Conservation (phyloP, 1,140 invertebrate species). For the Ruditapes philippinarum region DNA sequence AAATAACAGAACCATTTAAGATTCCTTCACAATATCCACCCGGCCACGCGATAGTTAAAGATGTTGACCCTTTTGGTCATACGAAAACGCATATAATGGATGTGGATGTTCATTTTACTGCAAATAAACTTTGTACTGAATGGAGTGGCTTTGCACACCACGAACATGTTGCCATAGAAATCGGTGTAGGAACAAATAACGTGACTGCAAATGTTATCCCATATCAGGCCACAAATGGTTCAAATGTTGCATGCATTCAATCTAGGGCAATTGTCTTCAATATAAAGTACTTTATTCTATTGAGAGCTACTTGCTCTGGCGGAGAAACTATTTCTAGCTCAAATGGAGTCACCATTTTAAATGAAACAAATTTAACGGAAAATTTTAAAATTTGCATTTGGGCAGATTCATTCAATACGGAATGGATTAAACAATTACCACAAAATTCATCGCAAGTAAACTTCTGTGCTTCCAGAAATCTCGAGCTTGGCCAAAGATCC, state of each 20-base stretch:
- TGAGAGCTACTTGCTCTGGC: background rate
- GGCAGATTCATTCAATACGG: background rate
- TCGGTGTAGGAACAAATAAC: constrained; percentile 67
- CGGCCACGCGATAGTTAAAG: constrained; percentile 60
- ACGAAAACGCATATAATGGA: background rate
- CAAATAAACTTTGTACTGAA: constrained; percentile 55
- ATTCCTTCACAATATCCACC: constrained; percentile 71
- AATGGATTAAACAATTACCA: background rate
- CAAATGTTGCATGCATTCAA: background rate
- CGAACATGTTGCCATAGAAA: constrained; percentile 59
- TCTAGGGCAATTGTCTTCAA: background rate
- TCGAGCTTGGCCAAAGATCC: background rate
- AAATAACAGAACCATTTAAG: constrained; percentile 29
- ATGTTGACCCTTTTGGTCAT: constrained; percentile 30
- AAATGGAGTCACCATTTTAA: background rate
- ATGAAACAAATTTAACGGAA: background rate
- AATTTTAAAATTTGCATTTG: background rate
- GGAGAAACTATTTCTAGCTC: constrained; percentile 20
- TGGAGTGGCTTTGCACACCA: constrained; percentile 72
- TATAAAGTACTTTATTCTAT: background rate
- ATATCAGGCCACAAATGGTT: background rate
- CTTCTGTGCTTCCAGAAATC: background rate
- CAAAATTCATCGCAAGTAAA: background rate
- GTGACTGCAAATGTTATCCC: background rate
- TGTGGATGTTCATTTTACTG: constrained; percentile 47